A percentile compares a stretch with the other conserved stretches of the same genome.
Conservation (phyloP, 2,797 vertebrate genomes). For the Pelodytes ibericus region DNA sequence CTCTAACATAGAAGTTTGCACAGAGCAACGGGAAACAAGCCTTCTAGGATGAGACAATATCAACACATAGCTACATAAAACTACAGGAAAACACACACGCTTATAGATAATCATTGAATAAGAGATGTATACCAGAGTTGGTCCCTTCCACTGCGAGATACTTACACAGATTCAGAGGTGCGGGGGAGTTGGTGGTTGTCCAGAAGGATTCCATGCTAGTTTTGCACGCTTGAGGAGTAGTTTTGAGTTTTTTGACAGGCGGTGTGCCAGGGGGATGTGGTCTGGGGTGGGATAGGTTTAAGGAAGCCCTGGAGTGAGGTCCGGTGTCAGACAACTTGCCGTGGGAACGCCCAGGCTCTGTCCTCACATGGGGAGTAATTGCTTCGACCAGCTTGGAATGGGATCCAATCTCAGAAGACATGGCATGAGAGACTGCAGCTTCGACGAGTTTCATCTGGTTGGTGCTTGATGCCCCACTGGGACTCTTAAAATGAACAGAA, state of each 20-base stretch:
- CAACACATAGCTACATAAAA: neutral
- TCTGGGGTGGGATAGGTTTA: constrained; percentile 13
- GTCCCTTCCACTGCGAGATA: constrained; percentile 21
- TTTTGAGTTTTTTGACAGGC: constrained; percentile 38
- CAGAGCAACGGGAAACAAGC: too few species aligned
- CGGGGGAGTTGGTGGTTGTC: constrained; percentile 76
- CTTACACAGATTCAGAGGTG: constrained; percentile 88
- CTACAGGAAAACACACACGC: neutral
- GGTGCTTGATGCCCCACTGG: constrained; percentile 2
- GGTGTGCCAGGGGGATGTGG: constrained; percentile 14
- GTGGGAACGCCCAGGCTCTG: constrained; percentile 11
- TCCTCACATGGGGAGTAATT: neutral
- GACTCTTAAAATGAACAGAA: constrained; percentile 35
- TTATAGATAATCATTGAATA: neutral
- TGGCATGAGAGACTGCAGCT: constrained; percentile 15
- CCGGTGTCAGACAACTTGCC: constrained; percentile 20
- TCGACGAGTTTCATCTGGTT: constrained; percentile 31
- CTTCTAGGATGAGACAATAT: neutral
- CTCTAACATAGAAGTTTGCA: too few species aligned
- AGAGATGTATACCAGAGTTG: neutral
- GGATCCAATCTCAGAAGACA: constrained; percentile 5
- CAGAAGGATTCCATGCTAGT: constrained; percentile 62
- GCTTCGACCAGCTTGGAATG: constrained; percentile 16
- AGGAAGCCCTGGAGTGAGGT: neutral
- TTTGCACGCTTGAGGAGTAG: constrained; percentile 17